Evolutionary conservation across 2,113 vertebrate genomes (phyloP).

Genomic region (Barnardius zonarius): DNA sequence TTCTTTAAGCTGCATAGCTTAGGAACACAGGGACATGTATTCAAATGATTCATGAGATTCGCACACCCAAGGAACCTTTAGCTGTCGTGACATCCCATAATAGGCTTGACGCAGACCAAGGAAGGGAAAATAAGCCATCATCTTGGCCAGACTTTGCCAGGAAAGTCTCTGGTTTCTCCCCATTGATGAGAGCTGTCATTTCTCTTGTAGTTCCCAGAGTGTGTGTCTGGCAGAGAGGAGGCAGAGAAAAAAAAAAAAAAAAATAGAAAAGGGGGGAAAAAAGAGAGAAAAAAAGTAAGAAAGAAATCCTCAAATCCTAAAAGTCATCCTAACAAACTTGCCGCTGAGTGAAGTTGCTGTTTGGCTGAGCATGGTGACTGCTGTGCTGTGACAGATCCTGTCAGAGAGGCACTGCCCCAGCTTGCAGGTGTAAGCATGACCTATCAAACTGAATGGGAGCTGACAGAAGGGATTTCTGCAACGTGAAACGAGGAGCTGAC

Average conservation of each 20-base stretch:
- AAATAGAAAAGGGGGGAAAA: too few relatives aligned
- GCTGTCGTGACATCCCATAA: not conserved
- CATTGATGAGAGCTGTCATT: conserved; percentile 5
- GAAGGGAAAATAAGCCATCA: conserved; percentile 7
- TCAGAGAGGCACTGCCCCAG: conserved; percentile 57
- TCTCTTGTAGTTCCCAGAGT: not conserved
- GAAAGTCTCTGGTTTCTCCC: not conserved
- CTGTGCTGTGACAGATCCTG: conserved; percentile 69
- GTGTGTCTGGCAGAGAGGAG: not conserved
- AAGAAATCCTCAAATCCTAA: conserved; percentile 21
- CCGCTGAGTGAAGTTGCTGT: conserved; percentile 35
- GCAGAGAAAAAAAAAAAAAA: too few relatives aligned
- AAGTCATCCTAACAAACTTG: conserved; percentile 54
- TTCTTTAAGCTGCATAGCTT: not conserved
- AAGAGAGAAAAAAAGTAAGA: too few relatives aligned
- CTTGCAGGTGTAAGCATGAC: conserved; percentile 71
- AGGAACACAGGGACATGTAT: not conserved
- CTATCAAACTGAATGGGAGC: conserved; percentile 73
- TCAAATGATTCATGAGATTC: not conserved
- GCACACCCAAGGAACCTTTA: not conserved
- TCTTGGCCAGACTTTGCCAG: not conserved
- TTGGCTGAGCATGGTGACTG: conserved; percentile 62
- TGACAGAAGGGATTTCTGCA: conserved; percentile 75
- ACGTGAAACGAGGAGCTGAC: conserved; percentile 62
- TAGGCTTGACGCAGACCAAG: not conserved